These are phyloP conservation scores for Drosophila recens DNA, from an alignment of 2,888 invertebrate genomes.

Conservation along the genomic window DNA sequence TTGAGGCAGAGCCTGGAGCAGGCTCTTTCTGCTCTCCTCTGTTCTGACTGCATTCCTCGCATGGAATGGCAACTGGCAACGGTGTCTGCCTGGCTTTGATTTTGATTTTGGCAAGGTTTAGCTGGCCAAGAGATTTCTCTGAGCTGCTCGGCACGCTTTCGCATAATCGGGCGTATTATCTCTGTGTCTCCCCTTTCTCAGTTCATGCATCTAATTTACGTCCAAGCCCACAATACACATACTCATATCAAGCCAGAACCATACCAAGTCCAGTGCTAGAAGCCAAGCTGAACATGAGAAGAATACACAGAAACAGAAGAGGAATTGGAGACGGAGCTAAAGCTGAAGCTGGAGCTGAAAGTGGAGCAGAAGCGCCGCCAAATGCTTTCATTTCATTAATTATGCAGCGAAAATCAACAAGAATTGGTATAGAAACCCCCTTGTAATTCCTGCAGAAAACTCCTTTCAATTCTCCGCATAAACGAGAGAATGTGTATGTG, in stretches of 20 bases:
- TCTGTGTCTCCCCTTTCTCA: slow-evolving; percentile 12
- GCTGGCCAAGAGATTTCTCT: slow-evolving; percentile 34
- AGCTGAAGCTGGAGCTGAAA: neutral
- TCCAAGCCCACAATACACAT: slow-evolving; percentile 26
- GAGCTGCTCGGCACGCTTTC: slow-evolving; percentile 48
- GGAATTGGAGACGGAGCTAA: neutral
- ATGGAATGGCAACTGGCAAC: slow-evolving; percentile 19
- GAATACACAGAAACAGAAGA: slow-evolving; percentile 9
- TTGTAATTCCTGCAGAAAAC: slow-evolving; percentile 5
- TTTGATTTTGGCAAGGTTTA: slow-evolving; percentile 41
- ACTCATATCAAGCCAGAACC: slow-evolving; percentile 13
- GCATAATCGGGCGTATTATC: slow-evolving; percentile 67
- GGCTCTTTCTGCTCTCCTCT: neutral
- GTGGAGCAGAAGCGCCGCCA: slow-evolving; percentile 4
- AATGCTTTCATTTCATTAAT: slow-evolving; percentile 71
- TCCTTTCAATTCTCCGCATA: slow-evolving; percentile 2
- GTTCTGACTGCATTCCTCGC: slow-evolving; percentile 45
- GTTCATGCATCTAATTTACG: slow-evolving; percentile 50
- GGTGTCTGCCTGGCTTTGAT: slow-evolving; percentile 29
- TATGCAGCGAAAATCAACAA: slow-evolving; percentile 68
- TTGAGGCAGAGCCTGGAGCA: slow-evolving; percentile 20
- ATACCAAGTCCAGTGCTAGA: slow-evolving; percentile 1
- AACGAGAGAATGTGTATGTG: neutral
- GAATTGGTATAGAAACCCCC: slow-evolving; percentile 14
- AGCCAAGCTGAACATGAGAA: slow-evolving; percentile 2